phyloP scores from a whole-genome alignment of 1,140 invertebrate genomes.

The Sarcophaga peregrina region DNA sequence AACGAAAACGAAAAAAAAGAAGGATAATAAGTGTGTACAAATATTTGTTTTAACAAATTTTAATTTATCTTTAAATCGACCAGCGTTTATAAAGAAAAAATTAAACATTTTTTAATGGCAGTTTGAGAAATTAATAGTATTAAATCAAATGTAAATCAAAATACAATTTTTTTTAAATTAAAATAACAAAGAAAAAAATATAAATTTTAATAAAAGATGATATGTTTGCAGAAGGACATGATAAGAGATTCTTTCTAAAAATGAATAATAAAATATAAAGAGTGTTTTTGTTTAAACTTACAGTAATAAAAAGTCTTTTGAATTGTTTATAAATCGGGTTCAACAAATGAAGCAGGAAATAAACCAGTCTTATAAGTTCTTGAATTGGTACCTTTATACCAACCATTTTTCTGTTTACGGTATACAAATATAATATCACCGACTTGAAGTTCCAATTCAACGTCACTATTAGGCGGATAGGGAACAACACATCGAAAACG shows the following conservation, averaged over 20 bases:
- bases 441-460: constrained; percentile 88
- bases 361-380: constrained; percentile 90
- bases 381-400: constrained; percentile 93
- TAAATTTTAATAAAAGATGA: not conserved
- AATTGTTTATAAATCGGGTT: constrained; percentile 67
- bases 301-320: not conserved
- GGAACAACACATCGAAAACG: constrained; percentile 90
- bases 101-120: constrained; percentile 25
- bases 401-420: constrained; percentile 93
- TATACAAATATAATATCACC: constrained; percentile 93
- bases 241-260: not conserved
- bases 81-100: constrained; percentile 28
- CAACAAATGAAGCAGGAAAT: constrained; percentile 94
- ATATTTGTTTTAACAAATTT: not conserved
- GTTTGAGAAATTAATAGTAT: constrained; percentile 14
- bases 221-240: not conserved
- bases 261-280: not conserved
- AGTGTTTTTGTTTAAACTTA: not conserved
- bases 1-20: too few relatives aligned
- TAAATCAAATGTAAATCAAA: not conserved
- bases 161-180: not conserved
- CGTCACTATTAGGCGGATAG: constrained; percentile 95
- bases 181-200: not conserved
- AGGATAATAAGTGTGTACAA: too few relatives aligned
- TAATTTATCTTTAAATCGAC: constrained; percentile 27